Conservation (phyloP, 2,888 invertebrate genomes). For the Tethea ocularis region DNA sequence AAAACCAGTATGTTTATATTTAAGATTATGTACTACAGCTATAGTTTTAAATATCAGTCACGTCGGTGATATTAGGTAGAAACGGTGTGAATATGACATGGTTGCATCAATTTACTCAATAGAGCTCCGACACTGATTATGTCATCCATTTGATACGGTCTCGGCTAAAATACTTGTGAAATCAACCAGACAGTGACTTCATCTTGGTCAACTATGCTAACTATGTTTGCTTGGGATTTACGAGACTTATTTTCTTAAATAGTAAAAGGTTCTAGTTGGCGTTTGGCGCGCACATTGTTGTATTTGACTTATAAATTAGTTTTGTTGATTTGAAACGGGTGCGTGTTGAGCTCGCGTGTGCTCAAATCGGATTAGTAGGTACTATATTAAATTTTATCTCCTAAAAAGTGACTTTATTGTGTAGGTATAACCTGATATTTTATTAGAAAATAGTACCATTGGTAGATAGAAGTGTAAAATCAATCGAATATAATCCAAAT, state of each 20-base stretch:
- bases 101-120: conserved; percentile 46
- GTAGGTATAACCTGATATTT: conserved; percentile 11
- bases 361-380: conserved; percentile 38
- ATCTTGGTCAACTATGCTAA: conserved; percentile 31
- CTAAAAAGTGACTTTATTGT: conserved; percentile 35
- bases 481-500: neutral
- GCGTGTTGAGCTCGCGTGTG: conserved; percentile 48
- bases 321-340: conserved; percentile 28
- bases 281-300: neutral
- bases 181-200: conserved; percentile 53
- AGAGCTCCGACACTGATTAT: conserved; percentile 38
- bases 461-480: neutral
- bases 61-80: neutral
- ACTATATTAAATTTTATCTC: conserved; percentile 41
- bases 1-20: neutral
- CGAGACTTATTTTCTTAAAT: conserved; percentile 7
- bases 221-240: conserved; percentile 11
- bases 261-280: neutral
- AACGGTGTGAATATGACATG: conserved; percentile 27
- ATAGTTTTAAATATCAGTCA: conserved; percentile 28
- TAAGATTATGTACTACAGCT: conserved; percentile 14
- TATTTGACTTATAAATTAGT: conserved; percentile 19
- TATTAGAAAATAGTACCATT: neutral
- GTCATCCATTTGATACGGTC: conserved; percentile 47
- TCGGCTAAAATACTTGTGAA: conserved; percentile 46